Conservation (phyloP, 2,888 invertebrate species). For the Thera obeliscata region DNA sequence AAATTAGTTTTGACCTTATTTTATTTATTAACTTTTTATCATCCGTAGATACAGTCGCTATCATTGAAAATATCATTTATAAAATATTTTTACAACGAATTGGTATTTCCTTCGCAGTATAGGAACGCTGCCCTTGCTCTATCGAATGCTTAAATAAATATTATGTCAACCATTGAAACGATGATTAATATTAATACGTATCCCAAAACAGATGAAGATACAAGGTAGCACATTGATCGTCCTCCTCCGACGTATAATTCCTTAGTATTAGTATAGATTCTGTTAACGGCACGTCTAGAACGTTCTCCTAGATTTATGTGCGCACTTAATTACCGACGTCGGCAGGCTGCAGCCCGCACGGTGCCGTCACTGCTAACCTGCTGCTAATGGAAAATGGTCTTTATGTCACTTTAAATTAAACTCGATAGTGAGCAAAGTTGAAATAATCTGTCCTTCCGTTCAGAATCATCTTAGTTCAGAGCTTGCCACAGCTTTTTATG, state of each 20-base stretch:
- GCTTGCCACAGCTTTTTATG: no score
- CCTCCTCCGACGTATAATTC: constrained; percentile 16
- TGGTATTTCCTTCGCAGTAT: no score
- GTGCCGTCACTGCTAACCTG: constrained; percentile 3
- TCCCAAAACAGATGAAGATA: constrained; percentile 12
- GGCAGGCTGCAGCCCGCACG: constrained; percentile 26
- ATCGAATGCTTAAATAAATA: no score
- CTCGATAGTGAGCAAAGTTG: neutral
- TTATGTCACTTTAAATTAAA: neutral
- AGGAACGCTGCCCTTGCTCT: no score
- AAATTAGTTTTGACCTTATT: neutral
- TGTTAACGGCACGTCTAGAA: constrained; percentile 29
- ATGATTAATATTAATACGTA: neutral
- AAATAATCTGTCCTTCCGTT: neutral
- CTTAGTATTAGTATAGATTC: constrained; percentile 33
- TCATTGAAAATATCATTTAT: no score
- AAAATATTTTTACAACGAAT: no score
- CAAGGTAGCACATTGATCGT: constrained; percentile 6
- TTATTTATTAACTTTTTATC: neutral
- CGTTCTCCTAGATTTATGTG: constrained; percentile 48
- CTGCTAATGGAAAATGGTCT: neutral
- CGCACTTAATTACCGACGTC: constrained; percentile 49
- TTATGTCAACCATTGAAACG: constrained; percentile 6
- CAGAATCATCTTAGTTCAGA: no score
- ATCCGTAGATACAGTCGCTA: no score